Evolutionary conservation across 2,113 vertebrate genomes (phyloP), one percentile per base, ranked within the genome.

Genomic region (zebrafish (Danio rerio)): DNA sequence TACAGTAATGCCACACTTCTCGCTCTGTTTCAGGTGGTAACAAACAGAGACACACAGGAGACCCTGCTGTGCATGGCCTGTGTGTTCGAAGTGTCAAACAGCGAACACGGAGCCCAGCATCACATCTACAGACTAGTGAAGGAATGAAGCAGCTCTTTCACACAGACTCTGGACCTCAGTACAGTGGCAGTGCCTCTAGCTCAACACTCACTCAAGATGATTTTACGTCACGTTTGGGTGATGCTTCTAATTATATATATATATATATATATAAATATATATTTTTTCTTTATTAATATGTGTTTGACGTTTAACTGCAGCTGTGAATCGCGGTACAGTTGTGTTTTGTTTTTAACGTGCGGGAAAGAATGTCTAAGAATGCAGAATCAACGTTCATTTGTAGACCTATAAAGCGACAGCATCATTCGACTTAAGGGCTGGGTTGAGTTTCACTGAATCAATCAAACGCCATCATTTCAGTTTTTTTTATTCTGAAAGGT

Each of bases 61-160:
- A 99, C 97, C 21, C 94, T 99, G 89, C 96, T 99, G 88, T 99
- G 98, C 93, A 99, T 99, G 97, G 98, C 98, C 80, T 99, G 97
- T 90, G 98, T 99, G 89, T 99, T 99, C 86, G 98, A 99, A 89
- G 98, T 99, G 82, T 99, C 98, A 0, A 99, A 99, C 96, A 99
- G 98, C 52, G 98, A 99, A 89, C 98, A 99, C 1, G 98, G 98
- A 78, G 98, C 98, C 89, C 98, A 99, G 89, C 98, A 99, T 93
- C 98, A 99, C 78, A 99, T 98, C 95, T 99, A 99, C 95, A 96
- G 98, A 94, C 96, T 99, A 92, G 96, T 99, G 91, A 99, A 99
- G 91, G 98, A 99, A 94, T 99, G 95, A 98, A 91, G 86, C 78
- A 58, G 50, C 74, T 70, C 84, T 82, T 88, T 87, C 86, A 88